A percentile compares a stretch with the other conserved stretches of the same genome.
phyloP scores from a whole-genome alignment of 2,113 vertebrate species.

The Siphamia tubifer region DNA sequence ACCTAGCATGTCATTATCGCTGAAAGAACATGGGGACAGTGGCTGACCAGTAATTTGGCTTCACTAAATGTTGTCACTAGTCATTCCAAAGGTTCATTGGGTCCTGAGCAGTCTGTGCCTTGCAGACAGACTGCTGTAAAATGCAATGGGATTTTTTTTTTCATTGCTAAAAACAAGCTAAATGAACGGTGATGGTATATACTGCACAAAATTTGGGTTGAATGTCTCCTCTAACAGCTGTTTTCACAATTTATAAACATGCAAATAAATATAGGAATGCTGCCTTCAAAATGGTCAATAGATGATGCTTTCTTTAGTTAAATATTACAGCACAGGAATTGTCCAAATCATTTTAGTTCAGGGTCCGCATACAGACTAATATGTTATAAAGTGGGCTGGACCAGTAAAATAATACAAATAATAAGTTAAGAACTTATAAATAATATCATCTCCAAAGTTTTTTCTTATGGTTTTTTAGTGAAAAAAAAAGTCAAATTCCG shows the following conservation, averaged over 20 bases:
- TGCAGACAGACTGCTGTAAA: neutral
- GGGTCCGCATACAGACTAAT: too few species aligned
- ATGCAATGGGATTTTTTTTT: neutral
- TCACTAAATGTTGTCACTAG: slow-evolving; percentile 44
- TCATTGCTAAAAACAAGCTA: neutral
- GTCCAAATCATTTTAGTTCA: too few species aligned
- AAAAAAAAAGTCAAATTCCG: too few species aligned
- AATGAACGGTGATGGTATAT: neutral
- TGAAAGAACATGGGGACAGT: slow-evolving; percentile 50
- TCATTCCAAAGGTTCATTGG: slow-evolving; percentile 28
- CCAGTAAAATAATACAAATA: too few species aligned
- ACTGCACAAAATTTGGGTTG: neutral
- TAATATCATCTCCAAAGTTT: too few species aligned
- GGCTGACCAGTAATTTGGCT: slow-evolving; percentile 60
- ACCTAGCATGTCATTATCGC: slow-evolving; percentile 62
- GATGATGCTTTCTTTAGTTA: neutral
- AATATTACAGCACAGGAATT: too few species aligned
- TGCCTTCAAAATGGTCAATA: neutral
- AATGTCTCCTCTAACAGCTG: accelerated
- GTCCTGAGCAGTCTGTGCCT: slow-evolving; percentile 7
- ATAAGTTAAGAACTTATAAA: too few species aligned
- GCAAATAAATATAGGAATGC: neutral
- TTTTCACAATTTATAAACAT: neutral
- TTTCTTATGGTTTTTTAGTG: too few species aligned
- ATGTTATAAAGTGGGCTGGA: too few species aligned